Percentiles rank a stretch among this genome's conserved stretches.
Evolutionary conservation across 1,140 invertebrate species (phyloP).

Genomic region (Drosophila sp.): DNA sequence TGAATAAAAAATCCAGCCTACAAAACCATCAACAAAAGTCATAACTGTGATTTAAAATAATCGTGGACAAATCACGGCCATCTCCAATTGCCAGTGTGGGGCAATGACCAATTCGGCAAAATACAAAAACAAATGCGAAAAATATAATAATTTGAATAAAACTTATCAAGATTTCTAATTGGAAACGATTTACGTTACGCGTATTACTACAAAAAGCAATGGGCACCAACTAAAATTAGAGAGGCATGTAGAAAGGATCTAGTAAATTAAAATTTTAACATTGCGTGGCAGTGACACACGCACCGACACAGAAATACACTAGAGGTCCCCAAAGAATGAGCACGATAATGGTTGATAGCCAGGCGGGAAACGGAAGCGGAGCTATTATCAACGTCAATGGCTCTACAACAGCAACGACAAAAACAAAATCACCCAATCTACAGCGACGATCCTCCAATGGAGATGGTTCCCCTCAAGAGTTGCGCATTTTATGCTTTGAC

Average conservation of each 20-base stretch:
- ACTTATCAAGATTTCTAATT: neutral
- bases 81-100: neutral
- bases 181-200: neutral
- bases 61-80: neutral
- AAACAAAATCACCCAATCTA: constrained; percentile 8
- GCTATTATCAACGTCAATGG: constrained; percentile 61
- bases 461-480: constrained; percentile 60
- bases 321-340: constrained; percentile 18
- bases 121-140: neutral
- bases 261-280: neutral
- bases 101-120: constrained; percentile 2
- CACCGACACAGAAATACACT: constrained; percentile 24
- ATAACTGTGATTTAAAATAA: neutral
- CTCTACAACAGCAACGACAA: neutral
- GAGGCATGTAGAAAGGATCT: constrained; percentile 31
- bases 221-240: neutral
- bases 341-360: constrained; percentile 41
- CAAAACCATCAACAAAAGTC: neutral
- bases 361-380: constrained; percentile 34
- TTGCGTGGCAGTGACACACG: constrained; percentile 45
- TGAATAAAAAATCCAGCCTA: too few relatives aligned
- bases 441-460: constrained; percentile 53
- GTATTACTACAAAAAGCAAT: neutral
- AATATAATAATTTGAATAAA: neutral
- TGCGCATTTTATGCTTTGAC: constrained; percentile 90